Conservation (phyloP, 1,140 invertebrate species). For the Meloidogyne chitwoodi region DNA sequence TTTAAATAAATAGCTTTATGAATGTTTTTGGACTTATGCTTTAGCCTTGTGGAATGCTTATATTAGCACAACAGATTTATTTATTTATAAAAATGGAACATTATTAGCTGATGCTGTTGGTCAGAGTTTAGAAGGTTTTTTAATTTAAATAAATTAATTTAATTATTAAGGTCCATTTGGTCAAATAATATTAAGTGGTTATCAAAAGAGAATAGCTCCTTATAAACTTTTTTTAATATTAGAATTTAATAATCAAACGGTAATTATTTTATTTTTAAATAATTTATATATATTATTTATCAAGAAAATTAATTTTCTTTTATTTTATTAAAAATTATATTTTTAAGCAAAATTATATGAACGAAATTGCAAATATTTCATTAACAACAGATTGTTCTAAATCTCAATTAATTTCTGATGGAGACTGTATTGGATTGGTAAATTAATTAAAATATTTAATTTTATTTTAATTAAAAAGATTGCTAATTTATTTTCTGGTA, state of each 20-base stretch:
- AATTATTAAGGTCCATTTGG: constrained; percentile 31
- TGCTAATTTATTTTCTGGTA: constrained; percentile 3
- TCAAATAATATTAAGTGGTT: constrained; percentile 24
- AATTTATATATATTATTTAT: not conserved
- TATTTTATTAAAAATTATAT: not conserved
- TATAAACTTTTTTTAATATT: constrained; percentile 23
- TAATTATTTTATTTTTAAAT: constrained; percentile 7
- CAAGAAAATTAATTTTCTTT: not conserved
- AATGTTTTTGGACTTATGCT: constrained; percentile 21
- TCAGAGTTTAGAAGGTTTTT: constrained; percentile 9
- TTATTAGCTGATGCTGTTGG: not conserved
- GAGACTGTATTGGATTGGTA: not conserved
- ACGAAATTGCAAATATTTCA: not conserved
- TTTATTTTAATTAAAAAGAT: not conserved
- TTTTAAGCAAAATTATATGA: not conserved
- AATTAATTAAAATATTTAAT: constrained; percentile 6
- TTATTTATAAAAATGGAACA: constrained; percentile 9
- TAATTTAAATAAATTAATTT: not conserved
- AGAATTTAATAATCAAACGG: constrained; percentile 6
- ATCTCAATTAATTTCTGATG: not conserved
- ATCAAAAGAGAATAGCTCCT: constrained; percentile 32
- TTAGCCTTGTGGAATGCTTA: constrained; percentile 8
- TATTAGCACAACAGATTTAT: not conserved
- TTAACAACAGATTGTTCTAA: not conserved
- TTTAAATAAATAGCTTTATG: constrained; percentile 26